Evolutionary conservation across 2,888 invertebrate species (phyloP).

Genomic region (Ligdia adustata): DNA sequence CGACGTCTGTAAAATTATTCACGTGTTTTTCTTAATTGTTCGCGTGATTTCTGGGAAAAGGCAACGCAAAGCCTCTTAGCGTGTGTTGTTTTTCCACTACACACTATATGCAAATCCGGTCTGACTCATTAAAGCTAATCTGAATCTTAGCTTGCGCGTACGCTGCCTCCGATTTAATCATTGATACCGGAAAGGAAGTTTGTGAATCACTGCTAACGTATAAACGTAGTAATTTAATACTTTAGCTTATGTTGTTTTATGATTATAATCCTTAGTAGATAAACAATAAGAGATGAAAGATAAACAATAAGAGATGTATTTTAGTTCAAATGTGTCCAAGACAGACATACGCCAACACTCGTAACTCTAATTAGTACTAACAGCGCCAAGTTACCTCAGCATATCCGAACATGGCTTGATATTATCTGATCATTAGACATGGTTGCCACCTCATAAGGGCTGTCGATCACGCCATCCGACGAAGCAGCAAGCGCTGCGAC

Average conservation of each 20-base stretch:
- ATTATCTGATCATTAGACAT: slow-evolving; percentile 53
- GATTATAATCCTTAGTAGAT: no score
- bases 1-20: slow-evolving; percentile 33
- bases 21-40: slow-evolving; percentile 42
- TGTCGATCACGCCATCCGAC: slow-evolving; percentile 39
- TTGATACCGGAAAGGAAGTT: slow-evolving; percentile 25
- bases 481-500: slow-evolving; percentile 45
- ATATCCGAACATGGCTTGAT: slow-evolving; percentile 43
- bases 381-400: slow-evolving; percentile 36
- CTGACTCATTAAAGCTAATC: slow-evolving; percentile 60
- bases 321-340: neutral
- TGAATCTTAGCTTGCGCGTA: slow-evolving; percentile 48
- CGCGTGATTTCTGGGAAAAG: slow-evolving; percentile 48
- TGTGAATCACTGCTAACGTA: slow-evolving; percentile 31
- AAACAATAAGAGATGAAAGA: neutral
- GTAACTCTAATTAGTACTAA: slow-evolving; percentile 40
- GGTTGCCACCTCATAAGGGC: slow-evolving; percentile 52
- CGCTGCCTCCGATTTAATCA: slow-evolving; percentile 21
- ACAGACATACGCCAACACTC: neutral
- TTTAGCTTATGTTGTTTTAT: no score
- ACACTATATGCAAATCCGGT: slow-evolving; percentile 58
- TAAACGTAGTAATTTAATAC: neutral
- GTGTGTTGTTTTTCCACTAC: slow-evolving; percentile 53
- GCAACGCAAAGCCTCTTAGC: slow-evolving; percentile 37
- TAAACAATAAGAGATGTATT: neutral